phyloP scores from a whole-genome alignment of 2,113 vertebrate species.

The Halcyon malimbica region DNA sequence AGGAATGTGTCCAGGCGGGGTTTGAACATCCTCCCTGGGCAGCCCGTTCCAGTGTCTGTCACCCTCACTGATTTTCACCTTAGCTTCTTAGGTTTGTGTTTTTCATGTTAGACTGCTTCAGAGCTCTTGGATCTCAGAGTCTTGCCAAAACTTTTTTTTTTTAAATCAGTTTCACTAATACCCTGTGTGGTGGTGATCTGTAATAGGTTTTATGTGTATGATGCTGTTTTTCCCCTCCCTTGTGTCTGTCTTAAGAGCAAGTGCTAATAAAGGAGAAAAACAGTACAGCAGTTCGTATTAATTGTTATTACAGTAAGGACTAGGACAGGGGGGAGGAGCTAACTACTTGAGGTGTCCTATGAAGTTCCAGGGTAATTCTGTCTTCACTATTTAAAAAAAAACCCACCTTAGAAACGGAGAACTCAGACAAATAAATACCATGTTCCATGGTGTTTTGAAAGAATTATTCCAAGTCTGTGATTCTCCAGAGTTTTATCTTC shows the following conservation, averaged over 20 bases:
- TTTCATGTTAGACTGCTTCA: neutral
- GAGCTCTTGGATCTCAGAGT: neutral
- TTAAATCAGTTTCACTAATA: neutral
- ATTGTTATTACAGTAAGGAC: neutral
- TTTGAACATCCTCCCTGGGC: too few relatives aligned
- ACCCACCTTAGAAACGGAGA: neutral
- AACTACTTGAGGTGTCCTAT: neutral
- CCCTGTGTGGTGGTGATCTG: neutral
- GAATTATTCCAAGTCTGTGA: neutral
- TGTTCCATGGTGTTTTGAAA: neutral
- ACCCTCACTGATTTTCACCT: neutral
- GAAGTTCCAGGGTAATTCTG: neutral
- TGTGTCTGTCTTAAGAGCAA: neutral
- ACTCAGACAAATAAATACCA: neutral
- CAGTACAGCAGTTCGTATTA: neutral
- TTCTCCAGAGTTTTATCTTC: neutral
- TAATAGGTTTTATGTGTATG: neutral
- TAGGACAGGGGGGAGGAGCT: neutral
- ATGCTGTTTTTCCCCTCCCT: accelerated
- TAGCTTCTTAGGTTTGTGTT: neutral
- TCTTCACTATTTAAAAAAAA: neutral
- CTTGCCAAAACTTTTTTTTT: neutral
- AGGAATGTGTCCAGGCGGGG: too few relatives aligned
- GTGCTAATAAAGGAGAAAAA: neutral
- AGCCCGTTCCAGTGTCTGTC: too few relatives aligned